These are phyloP conservation scores for Sussaba pulchella DNA, from an alignment of 2,888 invertebrate species.

Conservation along the genomic window DNA sequence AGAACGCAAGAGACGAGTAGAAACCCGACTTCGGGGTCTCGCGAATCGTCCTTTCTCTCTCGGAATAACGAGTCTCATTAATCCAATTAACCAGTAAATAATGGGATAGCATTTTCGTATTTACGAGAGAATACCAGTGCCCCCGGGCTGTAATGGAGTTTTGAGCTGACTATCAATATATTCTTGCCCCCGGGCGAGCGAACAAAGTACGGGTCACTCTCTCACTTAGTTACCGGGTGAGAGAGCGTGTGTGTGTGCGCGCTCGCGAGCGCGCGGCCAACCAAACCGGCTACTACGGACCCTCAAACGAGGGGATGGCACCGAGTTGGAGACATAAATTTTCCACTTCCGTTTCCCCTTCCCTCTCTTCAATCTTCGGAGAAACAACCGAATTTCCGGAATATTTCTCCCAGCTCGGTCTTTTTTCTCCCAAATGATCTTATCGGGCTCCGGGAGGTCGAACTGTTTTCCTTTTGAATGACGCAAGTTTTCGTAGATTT, in stretches of 20 bases:
- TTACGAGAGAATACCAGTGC: conserved; percentile 82
- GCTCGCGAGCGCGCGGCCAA: no score
- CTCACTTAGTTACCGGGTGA: conserved; percentile 80
- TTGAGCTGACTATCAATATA: conserved; percentile 85
- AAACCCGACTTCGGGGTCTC: conserved; percentile 52
- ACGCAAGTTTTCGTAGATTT: background rate
- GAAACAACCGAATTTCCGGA: conserved; percentile 47
- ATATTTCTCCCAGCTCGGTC: conserved; percentile 40
- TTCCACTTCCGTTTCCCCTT: conserved; percentile 56
- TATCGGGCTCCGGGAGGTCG: conserved; percentile 9
- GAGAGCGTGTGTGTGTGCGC: conserved; percentile 50
- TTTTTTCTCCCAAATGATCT: conserved; percentile 30
- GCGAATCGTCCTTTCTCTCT: conserved; percentile 68
- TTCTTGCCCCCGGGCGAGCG: conserved; percentile 75
- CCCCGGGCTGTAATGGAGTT: conserved; percentile 83
- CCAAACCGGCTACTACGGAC: conserved; percentile 55
- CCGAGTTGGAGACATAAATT: conserved; percentile 74
- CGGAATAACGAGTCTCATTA: conserved; percentile 84
- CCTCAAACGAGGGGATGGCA: conserved; percentile 61
- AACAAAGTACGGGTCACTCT: conserved; percentile 83
- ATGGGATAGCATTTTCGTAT: conserved; percentile 84
- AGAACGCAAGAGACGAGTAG: conserved; percentile 54
- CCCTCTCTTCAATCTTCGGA: conserved; percentile 31
- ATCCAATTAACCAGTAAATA: conserved; percentile 85
- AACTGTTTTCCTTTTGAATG: background rate